These are phyloP conservation scores for Atta colombica DNA, from an alignment of 1,140 invertebrate species.

Conservation along the genomic window DNA sequence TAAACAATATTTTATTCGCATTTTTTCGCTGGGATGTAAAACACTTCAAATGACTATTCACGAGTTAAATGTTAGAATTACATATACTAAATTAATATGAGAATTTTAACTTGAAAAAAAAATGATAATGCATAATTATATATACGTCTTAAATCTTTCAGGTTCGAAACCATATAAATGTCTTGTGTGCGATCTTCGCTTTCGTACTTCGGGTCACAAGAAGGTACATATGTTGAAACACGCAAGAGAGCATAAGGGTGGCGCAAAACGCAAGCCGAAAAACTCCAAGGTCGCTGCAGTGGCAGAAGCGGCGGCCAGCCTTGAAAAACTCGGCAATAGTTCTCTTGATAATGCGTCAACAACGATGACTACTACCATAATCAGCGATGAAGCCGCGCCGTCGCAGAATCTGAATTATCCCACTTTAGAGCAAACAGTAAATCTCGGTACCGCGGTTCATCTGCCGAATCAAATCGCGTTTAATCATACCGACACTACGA, in stretches of 20 bases:
- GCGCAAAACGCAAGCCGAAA: slow-evolving; percentile 70
- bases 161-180: slow-evolving; percentile 91
- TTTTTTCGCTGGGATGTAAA: not conserved
- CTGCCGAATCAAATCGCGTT: slow-evolving; percentile 78
- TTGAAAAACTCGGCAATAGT: slow-evolving; percentile 60
- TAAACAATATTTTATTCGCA: too few relatives aligned
- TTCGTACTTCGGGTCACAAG: slow-evolving; percentile 90
- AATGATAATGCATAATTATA: slow-evolving; percentile 19
- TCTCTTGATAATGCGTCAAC: not conserved
- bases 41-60: not conserved
- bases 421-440: slow-evolving; percentile 70
- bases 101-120: not conserved
- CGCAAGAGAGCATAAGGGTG: slow-evolving; percentile 82
- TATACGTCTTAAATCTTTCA: slow-evolving; percentile 69
- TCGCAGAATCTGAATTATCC: slow-evolving; percentile 56
- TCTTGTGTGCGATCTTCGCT: slow-evolving; percentile 88
- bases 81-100: not conserved
- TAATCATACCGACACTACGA: slow-evolving; percentile 62
- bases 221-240: slow-evolving; percentile 89
- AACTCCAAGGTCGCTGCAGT: slow-evolving; percentile 70
- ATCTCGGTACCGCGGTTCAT: slow-evolving; percentile 65
- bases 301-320: slow-evolving; percentile 62
- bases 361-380: not conserved
- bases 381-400: slow-evolving; percentile 1
- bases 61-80: too few relatives aligned